These are phyloP conservation scores for Sebastes itinus DNA, from an alignment of 2,797 vertebrate genomes.

Conservation along the genomic window DNA sequence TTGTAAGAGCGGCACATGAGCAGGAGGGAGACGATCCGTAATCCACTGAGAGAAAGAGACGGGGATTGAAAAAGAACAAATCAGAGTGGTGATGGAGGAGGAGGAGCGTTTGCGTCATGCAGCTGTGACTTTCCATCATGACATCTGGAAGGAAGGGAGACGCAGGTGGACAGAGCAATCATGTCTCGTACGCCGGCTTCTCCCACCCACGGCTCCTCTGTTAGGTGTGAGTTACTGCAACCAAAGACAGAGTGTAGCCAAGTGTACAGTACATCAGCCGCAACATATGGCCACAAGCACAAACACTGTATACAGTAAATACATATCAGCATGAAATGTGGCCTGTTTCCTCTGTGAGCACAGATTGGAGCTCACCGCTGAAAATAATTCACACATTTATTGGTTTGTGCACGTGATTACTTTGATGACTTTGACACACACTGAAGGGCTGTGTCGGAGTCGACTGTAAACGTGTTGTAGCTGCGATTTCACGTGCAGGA, in stretches of 20 bases:
- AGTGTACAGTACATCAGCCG: conserved; percentile 33
- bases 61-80: conserved; percentile 60
- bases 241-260: conserved; percentile 16
- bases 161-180: conserved; percentile 17
- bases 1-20: conserved; percentile 53
- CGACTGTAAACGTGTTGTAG: background rate
- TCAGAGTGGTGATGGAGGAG: conserved; percentile 11
- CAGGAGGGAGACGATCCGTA: conserved; percentile 24
- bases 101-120: conserved; percentile 33
- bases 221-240: conserved; percentile 27
- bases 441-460: background rate
- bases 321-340: conserved; percentile 31
- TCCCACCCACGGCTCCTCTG: background rate
- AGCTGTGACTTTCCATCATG: conserved; percentile 45
- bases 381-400: background rate
- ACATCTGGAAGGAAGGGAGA: conserved; percentile 47
- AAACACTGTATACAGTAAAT: conserved; percentile 6
- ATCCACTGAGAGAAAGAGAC: conserved; percentile 52
- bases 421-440: background rate
- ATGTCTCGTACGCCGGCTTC: background rate
- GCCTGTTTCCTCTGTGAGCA: background rate
- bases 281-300: conserved; percentile 4
- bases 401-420: background rate
- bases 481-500: background rate
- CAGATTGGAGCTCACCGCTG: conserved; percentile 3